Percentiles rank a stretch among this genome's conserved stretches.
phyloP scores from a whole-genome alignment of 1,140 invertebrate species.

The Brachystomella parvula region DNA sequence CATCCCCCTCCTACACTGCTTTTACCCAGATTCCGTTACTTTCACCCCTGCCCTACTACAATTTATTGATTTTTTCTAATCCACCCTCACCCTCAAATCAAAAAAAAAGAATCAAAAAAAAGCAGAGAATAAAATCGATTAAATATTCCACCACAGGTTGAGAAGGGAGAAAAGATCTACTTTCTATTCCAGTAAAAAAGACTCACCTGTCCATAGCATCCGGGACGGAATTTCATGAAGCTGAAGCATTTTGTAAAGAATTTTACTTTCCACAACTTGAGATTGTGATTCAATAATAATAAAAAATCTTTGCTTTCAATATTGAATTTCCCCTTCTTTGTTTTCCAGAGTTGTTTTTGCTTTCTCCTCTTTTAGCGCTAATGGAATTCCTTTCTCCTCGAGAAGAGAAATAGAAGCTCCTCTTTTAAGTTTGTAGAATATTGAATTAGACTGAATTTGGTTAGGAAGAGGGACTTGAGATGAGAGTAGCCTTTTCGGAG shows the following conservation, averaged over 20 bases:
- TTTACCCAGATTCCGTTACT: not conserved
- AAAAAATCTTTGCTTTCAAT: not conserved
- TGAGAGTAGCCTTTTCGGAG: too few species aligned
- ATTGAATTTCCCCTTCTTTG: constrained; percentile 1
- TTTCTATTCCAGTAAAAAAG: not conserved
- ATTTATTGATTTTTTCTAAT: not conserved
- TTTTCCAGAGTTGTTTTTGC: not conserved
- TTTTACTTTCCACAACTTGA: not conserved
- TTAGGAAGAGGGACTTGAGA: not conserved
- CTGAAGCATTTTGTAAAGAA: constrained; percentile 27
- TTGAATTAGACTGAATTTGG: constrained; percentile 9
- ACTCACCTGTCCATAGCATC: constrained; percentile 38
- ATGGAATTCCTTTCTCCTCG: not conserved
- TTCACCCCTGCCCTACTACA: not conserved
- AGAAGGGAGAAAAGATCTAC: not conserved
- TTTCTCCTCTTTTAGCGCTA: constrained; percentile 8
- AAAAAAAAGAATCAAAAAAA: not conserved
- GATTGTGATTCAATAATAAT: constrained; percentile 3
- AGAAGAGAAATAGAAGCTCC: constrained; percentile 1
- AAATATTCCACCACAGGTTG: not conserved
- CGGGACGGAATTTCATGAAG: constrained; percentile 36
- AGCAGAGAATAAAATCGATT: not conserved
- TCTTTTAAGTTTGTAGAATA: not conserved
- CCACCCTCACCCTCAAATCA: not conserved
- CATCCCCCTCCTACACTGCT: not conserved